Evolutionary conservation across 1,140 invertebrate genomes (phyloP).

Genomic region (Muscidifurax raptorellus): DNA sequence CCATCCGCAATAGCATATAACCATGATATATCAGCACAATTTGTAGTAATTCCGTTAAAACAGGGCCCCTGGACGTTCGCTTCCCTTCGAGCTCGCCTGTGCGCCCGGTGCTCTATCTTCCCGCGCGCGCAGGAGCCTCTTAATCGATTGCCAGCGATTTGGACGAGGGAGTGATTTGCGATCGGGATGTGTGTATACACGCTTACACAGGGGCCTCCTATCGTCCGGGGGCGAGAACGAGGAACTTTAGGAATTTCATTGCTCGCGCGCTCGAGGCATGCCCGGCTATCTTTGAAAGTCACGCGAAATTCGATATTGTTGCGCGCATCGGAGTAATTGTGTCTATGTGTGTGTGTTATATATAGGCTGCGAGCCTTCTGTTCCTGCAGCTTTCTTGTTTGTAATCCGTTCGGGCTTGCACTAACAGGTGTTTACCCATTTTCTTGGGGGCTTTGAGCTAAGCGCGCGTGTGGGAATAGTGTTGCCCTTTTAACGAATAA

Average conservation of each 20-base stretch:
- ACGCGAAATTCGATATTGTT: slow-evolving; percentile 38
- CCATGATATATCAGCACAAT: slow-evolving; percentile 65
- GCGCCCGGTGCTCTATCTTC: slow-evolving; percentile 33
- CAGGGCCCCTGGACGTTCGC: slow-evolving; percentile 44
- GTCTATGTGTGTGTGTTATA: too few species aligned
- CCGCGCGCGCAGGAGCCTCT: slow-evolving; percentile 16
- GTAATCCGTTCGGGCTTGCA: neutral
- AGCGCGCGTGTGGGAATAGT: too few species aligned
- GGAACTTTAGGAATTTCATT: slow-evolving; percentile 46
- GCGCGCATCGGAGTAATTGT: too few species aligned
- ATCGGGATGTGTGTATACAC: neutral
- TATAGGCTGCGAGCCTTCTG: neutral
- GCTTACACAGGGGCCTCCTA: neutral
- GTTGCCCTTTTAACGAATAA: too few species aligned
- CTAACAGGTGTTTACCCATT: neutral
- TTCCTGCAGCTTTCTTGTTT: neutral
- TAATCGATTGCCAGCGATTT: slow-evolving; percentile 43
- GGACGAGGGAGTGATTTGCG: slow-evolving; percentile 42
- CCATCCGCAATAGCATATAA: slow-evolving; percentile 63
- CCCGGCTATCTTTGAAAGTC: slow-evolving; percentile 35
- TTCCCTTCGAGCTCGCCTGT: slow-evolving; percentile 23
- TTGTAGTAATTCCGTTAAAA: slow-evolving; percentile 66
- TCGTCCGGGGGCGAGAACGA: neutral
- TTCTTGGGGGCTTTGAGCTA: too few species aligned
- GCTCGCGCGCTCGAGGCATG: neutral